A percentile compares a stretch with the other conserved stretches of the same genome.
Evolutionary conservation across 2,113 vertebrate genomes (phyloP).

Genomic region (Nothocercus nigrocapillus): DNA sequence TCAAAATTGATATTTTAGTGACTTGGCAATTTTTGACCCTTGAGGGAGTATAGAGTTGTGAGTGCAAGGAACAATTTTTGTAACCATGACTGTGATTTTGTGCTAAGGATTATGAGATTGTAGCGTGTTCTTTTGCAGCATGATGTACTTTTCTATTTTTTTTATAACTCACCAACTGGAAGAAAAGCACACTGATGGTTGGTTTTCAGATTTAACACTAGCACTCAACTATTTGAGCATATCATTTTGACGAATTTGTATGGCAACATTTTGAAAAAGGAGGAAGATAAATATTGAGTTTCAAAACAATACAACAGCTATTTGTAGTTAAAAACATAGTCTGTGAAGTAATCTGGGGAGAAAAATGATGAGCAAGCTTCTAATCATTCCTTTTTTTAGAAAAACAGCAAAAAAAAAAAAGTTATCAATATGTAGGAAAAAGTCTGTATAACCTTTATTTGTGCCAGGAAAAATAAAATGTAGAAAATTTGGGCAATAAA

Average conservation of each 20-base stretch:
- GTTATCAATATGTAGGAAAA: not conserved
- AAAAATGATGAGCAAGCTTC: accelerated
- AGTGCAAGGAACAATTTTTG: not conserved
- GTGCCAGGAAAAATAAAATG: not conserved
- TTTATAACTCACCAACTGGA: accelerated
- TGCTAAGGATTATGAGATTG: not conserved
- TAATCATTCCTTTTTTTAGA: not conserved
- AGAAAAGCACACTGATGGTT: not conserved
- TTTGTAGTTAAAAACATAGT: not conserved
- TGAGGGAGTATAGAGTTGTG: not conserved
- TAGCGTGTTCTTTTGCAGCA: not conserved
- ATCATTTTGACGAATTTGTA: not conserved
- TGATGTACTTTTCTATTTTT: not conserved
- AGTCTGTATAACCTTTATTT: not conserved
- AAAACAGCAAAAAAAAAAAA: not conserved
- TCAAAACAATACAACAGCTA: not conserved
- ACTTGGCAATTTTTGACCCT: not conserved
- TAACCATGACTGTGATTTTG: not conserved
- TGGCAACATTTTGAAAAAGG: not conserved
- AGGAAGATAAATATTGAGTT: not conserved
- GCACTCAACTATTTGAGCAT: not conserved
- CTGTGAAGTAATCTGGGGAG: not conserved
- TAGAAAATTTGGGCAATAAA: not conserved
- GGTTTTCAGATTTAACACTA: not conserved
- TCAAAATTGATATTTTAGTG: not conserved